Conservation (phyloP, 2,888 invertebrate species). For the Drosophila conformis region DNA sequence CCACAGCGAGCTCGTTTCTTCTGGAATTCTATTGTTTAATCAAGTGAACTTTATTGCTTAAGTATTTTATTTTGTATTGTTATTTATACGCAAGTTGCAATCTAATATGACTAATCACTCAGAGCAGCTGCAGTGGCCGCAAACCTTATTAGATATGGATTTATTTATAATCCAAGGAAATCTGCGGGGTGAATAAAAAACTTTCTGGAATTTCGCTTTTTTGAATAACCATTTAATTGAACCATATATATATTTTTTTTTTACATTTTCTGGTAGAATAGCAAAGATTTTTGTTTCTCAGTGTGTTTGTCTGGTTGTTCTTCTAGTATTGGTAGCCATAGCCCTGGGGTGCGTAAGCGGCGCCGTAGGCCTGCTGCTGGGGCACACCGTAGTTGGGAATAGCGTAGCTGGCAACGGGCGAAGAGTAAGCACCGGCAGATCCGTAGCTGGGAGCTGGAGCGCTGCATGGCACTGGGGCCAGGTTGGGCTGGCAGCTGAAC, state of each 20-base stretch:
- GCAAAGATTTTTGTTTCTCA: conserved; percentile 34
- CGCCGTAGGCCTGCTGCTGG: conserved; percentile 60
- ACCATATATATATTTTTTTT: conserved; percentile 52
- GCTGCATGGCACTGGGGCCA: conserved; percentile 78
- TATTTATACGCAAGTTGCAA: conserved; percentile 1
- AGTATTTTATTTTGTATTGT: neutral
- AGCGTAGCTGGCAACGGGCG: conserved; percentile 72
- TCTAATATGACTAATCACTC: neutral
- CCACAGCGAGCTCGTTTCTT: neutral
- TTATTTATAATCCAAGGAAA: neutral
- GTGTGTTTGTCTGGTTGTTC: conserved; percentile 12
- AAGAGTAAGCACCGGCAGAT: conserved; percentile 77
- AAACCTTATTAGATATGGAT: neutral
- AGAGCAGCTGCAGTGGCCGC: conserved; percentile 18
- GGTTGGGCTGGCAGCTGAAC: conserved; percentile 78
- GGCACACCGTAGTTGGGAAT: conserved; percentile 71
- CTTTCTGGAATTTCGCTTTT: conserved; percentile 21
- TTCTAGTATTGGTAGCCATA: conserved; percentile 61
- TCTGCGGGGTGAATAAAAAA: conserved; percentile 19
- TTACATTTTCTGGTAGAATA: conserved; percentile 37
- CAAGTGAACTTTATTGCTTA: neutral
- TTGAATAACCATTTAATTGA: conserved; percentile 28
- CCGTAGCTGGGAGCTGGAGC: conserved; percentile 65
- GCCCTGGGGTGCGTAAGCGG: conserved; percentile 65
- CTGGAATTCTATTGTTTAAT: neutral